These are phyloP conservation scores for Corythornis cristatus DNA, from an alignment of 2,113 vertebrate genomes.

Conservation along the genomic window DNA sequence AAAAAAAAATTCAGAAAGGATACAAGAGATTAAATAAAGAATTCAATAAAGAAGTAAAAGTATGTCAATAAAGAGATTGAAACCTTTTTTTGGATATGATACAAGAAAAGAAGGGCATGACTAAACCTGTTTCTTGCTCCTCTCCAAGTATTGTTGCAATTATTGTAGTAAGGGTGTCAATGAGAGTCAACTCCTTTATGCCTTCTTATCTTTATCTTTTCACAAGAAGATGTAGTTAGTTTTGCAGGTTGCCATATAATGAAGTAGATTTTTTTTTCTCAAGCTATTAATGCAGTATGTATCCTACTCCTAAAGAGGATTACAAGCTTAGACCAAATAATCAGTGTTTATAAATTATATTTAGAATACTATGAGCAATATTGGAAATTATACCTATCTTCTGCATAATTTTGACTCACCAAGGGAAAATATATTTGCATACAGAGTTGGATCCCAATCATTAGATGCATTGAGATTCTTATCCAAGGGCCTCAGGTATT, in stretches of 20 bases:
- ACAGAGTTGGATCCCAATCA: neutral
- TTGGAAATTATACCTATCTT: neutral
- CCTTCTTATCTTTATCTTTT: conserved; percentile 23
- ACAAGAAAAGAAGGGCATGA: conserved; percentile 9
- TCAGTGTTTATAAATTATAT: conserved; percentile 3
- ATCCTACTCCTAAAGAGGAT: conserved; percentile 19
- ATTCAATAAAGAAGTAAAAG: conserved; percentile 4
- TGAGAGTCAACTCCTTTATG: conserved; percentile 40
- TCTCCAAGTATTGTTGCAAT: conserved; percentile 17
- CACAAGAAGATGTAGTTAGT: neutral
- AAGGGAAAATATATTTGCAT: neutral
- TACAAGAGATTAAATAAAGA: neutral
- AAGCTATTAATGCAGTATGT: neutral
- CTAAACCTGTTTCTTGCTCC: conserved; percentile 6
- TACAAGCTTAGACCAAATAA: conserved; percentile 26
- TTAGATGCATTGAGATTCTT: neutral
- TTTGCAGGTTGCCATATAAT: conserved; percentile 4
- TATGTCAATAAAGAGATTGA: conserved; percentile 1
- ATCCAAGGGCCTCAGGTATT: neutral
- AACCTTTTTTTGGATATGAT: neutral
- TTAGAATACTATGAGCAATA: neutral
- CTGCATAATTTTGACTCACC: neutral
- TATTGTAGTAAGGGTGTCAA: conserved; percentile 31
- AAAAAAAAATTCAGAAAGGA: neutral
- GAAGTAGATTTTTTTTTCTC: neutral